Percentiles rank a stretch among this genome's conserved stretches.
Evolutionary conservation across 2,113 vertebrate species (phyloP).

Genomic region (Onychostoma macrolepis): DNA sequence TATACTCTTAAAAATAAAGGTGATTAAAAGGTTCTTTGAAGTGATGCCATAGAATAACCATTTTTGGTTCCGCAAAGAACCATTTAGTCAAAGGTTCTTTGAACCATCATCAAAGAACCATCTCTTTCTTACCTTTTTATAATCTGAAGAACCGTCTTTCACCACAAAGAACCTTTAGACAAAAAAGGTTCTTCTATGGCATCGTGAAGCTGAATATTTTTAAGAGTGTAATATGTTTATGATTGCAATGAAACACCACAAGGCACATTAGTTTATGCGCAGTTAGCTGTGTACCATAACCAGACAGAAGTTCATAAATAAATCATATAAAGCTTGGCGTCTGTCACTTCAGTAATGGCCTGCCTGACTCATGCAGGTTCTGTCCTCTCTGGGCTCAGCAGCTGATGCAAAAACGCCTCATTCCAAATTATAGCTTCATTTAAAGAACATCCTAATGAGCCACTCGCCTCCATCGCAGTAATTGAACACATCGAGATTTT

Average conservation of each 20-base stretch:
- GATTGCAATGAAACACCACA: neutral
- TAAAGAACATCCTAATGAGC: conserved; percentile 19
- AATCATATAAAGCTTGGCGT: conserved; percentile 29
- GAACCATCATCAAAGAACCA: no score
- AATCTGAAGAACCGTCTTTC: no score
- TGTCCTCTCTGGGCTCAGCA: neutral
- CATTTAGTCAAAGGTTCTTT: no score
- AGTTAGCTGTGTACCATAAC: neutral
- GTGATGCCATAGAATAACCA: no score
- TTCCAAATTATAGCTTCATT: conserved; percentile 22
- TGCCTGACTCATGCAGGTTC: neutral
- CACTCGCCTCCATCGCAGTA: conserved; percentile 13
- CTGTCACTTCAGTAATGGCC: conserved; percentile 36
- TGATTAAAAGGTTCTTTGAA: no score
- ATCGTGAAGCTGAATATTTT: no score
- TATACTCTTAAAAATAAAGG: no score
- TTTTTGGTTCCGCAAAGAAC: no score
- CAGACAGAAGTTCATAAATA: conserved; percentile 34
- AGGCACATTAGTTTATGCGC: neutral
- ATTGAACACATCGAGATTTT: conserved; percentile 34
- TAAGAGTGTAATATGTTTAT: neutral
- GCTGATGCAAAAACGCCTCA: neutral
- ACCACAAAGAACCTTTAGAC: no score
- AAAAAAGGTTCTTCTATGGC: no score
- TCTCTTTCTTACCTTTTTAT: no score